A percentile compares a stretch with the other conserved stretches of the same genome.
These are phyloP conservation scores for Sturnira hondurensis DNA, from an alignment of 2,113 vertebrate genomes.

Conservation along the genomic window DNA sequence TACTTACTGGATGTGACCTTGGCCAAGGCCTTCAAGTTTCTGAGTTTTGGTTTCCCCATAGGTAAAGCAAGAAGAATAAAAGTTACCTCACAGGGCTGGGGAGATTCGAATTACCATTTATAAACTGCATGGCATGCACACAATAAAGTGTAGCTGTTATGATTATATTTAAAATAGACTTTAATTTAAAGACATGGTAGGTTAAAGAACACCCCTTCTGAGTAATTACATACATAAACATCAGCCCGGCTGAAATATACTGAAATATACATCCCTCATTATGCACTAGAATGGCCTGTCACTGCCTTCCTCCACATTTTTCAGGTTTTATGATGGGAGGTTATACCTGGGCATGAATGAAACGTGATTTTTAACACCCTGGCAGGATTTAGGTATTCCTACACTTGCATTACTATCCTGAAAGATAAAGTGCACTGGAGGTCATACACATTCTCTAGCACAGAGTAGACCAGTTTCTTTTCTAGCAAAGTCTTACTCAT, in stretches of 20 bases:
- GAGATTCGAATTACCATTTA: not conserved
- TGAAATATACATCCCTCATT: not conserved
- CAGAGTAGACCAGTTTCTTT: not conserved
- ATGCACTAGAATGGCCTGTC: not conserved
- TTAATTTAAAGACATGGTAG: not conserved
- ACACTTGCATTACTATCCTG: not conserved
- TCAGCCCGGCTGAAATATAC: not conserved
- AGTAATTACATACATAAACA: slow-evolving; percentile 1
- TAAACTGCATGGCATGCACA: not conserved
- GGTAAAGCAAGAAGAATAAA: slow-evolving; percentile 7
- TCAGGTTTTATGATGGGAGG: slow-evolving; percentile 37
- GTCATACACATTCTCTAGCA: slow-evolving; percentile 23
- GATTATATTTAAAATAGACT: slow-evolving; percentile 28
- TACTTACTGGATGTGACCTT: not conserved
- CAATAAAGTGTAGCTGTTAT: not conserved
- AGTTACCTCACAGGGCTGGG: not conserved
- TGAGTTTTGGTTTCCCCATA: not conserved
- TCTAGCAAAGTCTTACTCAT: slow-evolving; percentile 21
- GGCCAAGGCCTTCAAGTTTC: not conserved
- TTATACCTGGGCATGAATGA: slow-evolving; percentile 13
- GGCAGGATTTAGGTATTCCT: slow-evolving; percentile 3
- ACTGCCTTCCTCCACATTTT: not conserved
- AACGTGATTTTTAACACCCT: slow-evolving; percentile 34
- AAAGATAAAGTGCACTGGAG: not conserved
- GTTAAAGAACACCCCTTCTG: not conserved